Evolutionary conservation across 2,888 invertebrate genomes (phyloP).

Genomic region (Drosophila niveifrons): DNA sequence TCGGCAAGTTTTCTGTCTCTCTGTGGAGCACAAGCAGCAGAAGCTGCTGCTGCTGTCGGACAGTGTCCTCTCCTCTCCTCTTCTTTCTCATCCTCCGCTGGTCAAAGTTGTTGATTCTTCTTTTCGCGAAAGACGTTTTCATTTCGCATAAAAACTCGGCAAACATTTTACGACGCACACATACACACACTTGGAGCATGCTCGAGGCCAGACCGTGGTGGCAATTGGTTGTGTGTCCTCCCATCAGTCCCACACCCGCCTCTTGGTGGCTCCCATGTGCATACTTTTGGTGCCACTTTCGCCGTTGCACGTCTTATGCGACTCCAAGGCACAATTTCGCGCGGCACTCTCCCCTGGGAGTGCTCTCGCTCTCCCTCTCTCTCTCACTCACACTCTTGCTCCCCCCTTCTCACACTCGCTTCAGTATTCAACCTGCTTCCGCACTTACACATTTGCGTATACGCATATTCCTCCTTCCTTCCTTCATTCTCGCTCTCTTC

Average conservation of each 20-base stretch:
- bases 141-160: slow-evolving; percentile 62
- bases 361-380: background rate
- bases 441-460: slow-evolving; percentile 48
- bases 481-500: background rate
- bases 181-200: slow-evolving; percentile 9
- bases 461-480: slow-evolving; percentile 9
- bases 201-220: slow-evolving; percentile 55
- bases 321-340: slow-evolving; percentile 85
- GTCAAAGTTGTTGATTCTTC: slow-evolving; percentile 19
- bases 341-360: slow-evolving; percentile 73
- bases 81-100: background rate
- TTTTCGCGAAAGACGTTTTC: slow-evolving; percentile 71
- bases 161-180: slow-evolving; percentile 65
- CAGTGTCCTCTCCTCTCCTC: slow-evolving; percentile 15
- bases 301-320: slow-evolving; percentile 85
- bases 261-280: slow-evolving; percentile 75
- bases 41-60: slow-evolving; percentile 10
- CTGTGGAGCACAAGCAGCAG: slow-evolving; percentile 16
- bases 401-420: background rate
- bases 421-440: slow-evolving; percentile 6
- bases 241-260: slow-evolving; percentile 11
- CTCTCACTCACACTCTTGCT: background rate
- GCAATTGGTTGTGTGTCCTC: slow-evolving; percentile 46
- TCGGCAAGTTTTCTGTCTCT: slow-evolving; percentile 47
- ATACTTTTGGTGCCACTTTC: slow-evolving; percentile 76